Base-by-base conservation (phyloP, 2,888 invertebrate species). In the Ditylenchus weischeri region DNA sequence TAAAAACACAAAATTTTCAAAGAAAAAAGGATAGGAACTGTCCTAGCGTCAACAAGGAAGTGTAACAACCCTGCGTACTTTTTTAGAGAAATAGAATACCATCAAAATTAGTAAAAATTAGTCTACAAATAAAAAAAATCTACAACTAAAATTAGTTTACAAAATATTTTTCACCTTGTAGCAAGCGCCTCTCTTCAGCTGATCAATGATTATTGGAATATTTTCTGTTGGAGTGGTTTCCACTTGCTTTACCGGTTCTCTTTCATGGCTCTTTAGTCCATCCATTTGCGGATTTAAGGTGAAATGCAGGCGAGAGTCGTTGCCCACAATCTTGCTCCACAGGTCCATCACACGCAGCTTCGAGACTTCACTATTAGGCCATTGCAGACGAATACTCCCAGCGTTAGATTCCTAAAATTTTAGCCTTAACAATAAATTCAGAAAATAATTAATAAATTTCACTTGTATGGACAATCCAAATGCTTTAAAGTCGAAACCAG, bases 271-370 rank as follows among this genome's bases (percentile, higher is more conserved):
- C 60, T 10, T 11, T 4, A 68, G 49, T 15, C 35, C 15, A 43
- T 35, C 23, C 65, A 38, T 59, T 18, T 67, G 64, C 51, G 76
- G 76, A 18, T 74, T 73, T 13, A 81, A 71, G 49, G 75, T 60
- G 61, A 80, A 70, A 62, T 79, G 80, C 23, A 81, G 69, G 38
- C 71, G 68, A 35, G 78, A 77, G 13, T 75, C 78, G 19, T 72
- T 58, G 8, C 81, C 81, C 48, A 81, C 81, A 5, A 80, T 76
- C 64, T 79, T 78, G 15, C 73, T 72, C 81, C 81, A 81, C 47
- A 80, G 62, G 57, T 81, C 76, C 49, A 65, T 54, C 21, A 74
- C 69, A 11, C 67, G 61, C 35, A 73, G 61, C 66, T 78, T 73
- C 35, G 76, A 73, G n/a, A 76, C 75, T 59, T 81, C 81, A 57